Base-by-base conservation (phyloP, 1,140 invertebrate genomes). In the Glossosoma conforme region DNA sequence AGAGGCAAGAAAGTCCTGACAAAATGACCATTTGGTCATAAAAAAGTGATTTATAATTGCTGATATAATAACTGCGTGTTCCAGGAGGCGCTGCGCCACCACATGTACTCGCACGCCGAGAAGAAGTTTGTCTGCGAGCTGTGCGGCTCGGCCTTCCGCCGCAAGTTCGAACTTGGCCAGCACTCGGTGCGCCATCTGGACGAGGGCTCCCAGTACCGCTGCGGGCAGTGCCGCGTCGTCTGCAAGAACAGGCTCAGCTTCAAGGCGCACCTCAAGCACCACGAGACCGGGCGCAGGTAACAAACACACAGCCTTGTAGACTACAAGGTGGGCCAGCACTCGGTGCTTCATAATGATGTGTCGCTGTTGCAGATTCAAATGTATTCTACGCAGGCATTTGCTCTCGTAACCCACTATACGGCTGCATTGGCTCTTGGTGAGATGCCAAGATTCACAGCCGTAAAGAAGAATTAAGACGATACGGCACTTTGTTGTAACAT, bases 121-220 rank as follows among this genome's bases (percentile, higher is more conserved):
- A 67, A 64, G 49, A 73, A 74, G 13, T 75, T 72, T 30, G 69
- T 70, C 0, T 79, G 77, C 46, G 69, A 76, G 8, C 65, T 70
- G 17, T 78, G 76, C 59, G 75, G 73, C 2, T 70, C 74, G 60
- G 68, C 68, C 18, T 77, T 77, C 46, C 65, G 65, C 9, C 70
- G 67, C 15, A 69, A 70, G 15, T 70, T 77, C 43, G 68, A 78
- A 20, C 61, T 81, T 15, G 36, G 49, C 11, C 49, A 51, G 18
- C 59, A 60, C 53, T 32, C 17, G 11, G 45, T 52, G 24, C 43
- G 59, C n/a, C 57, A 59, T 37, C 24, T 45, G 33, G 57, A 56
- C 41, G 57, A 59, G 35, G 52, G 53, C 10, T 10, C 28, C 2
- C 45, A 35, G 22, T 59, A 52, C 43, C 41, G 37, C 2, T 59